Base-by-base conservation (phyloP, 1,140 invertebrate genomes). In the Danaus melanippus region DNA sequence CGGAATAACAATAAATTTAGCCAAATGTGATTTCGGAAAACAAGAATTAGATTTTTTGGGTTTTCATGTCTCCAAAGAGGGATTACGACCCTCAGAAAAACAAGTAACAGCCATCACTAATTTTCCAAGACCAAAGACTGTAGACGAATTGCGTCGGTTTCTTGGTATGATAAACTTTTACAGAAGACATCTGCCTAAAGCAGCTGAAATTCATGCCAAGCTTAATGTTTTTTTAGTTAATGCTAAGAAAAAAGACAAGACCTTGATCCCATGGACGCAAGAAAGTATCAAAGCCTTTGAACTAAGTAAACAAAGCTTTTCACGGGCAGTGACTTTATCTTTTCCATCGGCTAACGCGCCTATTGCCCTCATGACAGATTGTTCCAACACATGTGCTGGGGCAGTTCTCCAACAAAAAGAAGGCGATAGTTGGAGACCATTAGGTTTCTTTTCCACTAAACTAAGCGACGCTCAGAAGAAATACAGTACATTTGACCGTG, bases 1-100 rank as follows among this genome's bases (percentile, higher is more conserved):
- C 40, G 55, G 55, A 2, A 17, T 56, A 5, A 56, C 55, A 1
- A 41, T 56, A 50, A n/a, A n/a, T n/a, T n/a, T n/a, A n/a, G n/a
- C n/a, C n/a, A n/a, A n/a, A n/a, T n/a, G n/a, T n/a, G n/a, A n/a
- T 10, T 46, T 50, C 15, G 47, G 43, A 2, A 46, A 46, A 8
- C 2, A 8, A 21, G 5, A 12, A 17, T 8, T 50, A 11, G 11
- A 46, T 17, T 46, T 47, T 46, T 15, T 50, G 9, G 55, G 55
- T 10, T 50, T 32, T n/a, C 42, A 15, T 6, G 42, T 56, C 9
- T 46, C 55, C 2, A 10, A 12, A 9, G 42, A 46, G n/a, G 55
- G 55, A 10, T 12, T 56, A 0, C 39, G n/a, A 8, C 48, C 43
- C 0, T 9, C n/a, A 3, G 32, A 46, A 5, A 43, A 50, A 2